Evolutionary conservation across 2,113 vertebrate genomes (phyloP).

Genomic region (Apus apus): DNA sequence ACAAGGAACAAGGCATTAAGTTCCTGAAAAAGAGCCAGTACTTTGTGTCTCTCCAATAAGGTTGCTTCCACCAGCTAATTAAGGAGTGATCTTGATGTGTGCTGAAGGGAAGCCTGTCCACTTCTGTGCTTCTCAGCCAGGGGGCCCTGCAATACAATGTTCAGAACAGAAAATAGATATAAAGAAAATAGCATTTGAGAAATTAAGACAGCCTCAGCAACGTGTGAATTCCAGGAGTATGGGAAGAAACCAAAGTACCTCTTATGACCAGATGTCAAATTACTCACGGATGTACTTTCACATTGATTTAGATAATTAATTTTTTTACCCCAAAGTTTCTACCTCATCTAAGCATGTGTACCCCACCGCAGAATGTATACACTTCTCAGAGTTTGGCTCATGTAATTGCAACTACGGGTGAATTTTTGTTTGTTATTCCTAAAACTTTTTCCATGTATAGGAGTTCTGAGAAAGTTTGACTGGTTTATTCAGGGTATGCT

Average conservation of each 20-base stretch:
- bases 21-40: conserved; percentile 16
- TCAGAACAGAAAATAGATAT: background rate
- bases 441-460: background rate
- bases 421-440: background rate
- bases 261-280: background rate
- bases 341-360: background rate
- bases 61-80: conserved; percentile 24
- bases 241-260: background rate
- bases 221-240: background rate
- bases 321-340: background rate
- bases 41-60: conserved; percentile 15
- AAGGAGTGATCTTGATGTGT: background rate
- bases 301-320: background rate
- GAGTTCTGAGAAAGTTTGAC: background rate
- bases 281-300: background rate
- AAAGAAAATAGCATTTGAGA: background rate
- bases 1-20: background rate
- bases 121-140: conserved; percentile 42
- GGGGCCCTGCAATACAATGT: background rate
- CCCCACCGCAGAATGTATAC: background rate
- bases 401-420: background rate
- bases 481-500: background rate
- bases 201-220: background rate
- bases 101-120: background rate
- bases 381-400: background rate